Base-by-base conservation (phyloP, 2,113 vertebrate genomes). In the Gavia stellata region DNA sequence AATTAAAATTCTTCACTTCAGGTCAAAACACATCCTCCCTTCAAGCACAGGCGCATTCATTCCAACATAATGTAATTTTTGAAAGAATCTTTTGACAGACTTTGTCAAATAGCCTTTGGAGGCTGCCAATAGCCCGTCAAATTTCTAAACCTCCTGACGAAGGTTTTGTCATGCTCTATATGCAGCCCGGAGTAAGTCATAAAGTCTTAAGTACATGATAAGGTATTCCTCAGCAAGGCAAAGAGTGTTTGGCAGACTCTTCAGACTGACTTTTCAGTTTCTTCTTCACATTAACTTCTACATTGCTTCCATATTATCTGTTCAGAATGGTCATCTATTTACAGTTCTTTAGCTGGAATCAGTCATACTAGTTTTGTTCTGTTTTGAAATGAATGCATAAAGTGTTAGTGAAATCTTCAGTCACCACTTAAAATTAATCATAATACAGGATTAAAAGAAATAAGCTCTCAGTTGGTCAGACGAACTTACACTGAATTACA, bases 401-500 rank as follows among this genome's bases (percentile, higher is more conserved):
- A 44, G 40, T 6, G 44, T 49, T 88, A 83, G 31, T 26, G 26
- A 61, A 47, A 14, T 63, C 55, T 86, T 81, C 70, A 87, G 44
- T 44, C 34, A 86, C 18, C 45, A 49, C 23, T 82, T 75, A 53
- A 89, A 78, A 81, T 52, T 50, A 81, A 87, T 40, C 14, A 58
- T 58, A 90, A 66, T 19, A 21, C 20, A 89, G 11, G 10, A 78
- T 25, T 24, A 77, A 80, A 59, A 77, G 10, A 96, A 90, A 61
- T 44, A 61, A 87, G 24, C 5, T 62, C 38, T 36, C 17, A 53
- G 15, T 17, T 49, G 80, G 44, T 20, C 56, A 81, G 45, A 40
- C 71, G 33, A 89, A 97, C 98, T 97, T 97, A 99, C 99, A 98
- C 59, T 99, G 99, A 86, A 99, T 96, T 94, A 98, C 97, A 55